Evolutionary conservation across 2,797 vertebrate species (phyloP), one percentile per base, ranked within the genome.

Genomic region (Melanogrammus aeglefinus): DNA sequence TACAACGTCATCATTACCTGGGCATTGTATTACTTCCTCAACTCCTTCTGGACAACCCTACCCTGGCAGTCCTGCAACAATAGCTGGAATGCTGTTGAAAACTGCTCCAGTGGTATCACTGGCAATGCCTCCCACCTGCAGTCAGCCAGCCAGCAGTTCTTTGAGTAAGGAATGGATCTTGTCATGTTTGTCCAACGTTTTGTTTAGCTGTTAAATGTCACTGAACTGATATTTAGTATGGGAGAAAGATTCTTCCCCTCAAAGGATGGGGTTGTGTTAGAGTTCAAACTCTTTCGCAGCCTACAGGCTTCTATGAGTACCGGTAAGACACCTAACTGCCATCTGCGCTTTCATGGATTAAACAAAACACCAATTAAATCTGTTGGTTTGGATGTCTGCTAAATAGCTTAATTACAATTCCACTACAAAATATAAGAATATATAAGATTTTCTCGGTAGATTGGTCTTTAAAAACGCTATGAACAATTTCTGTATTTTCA

Each of bases 121-220:
- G 89, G 90, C 74, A 94, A 93, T 24, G 71, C n/a, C 78, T 91
- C 91, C 1, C 78, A 93, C 79, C 86, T 94, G 75, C 84, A 90
- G 83, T 95, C 94, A 0, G 90, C 93, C 73, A 93, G 93, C 83
- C 94, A 94, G 29, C 94, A 95, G 88, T 95, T 91, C 85, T 95
- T 94, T 78, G 91, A 94, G 94, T 95, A 63, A 94, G 93, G 83
- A 70, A 0, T 35, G 6, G 35, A 72, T 18, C 41, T 2, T 21
- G 18, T 79, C 66, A 38, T 18, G 29, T 77, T 77, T 31, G 16
- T 31, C 69, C 27, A 41, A 7, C 3, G 39, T 76, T 72, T 44
- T 21, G 13, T 6, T 29, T 21, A 13, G 41, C 35, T 77, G 13
- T 47, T 1, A 7, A 24, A 7, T 36, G 18, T 63, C 57, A 63